Base-by-base conservation (phyloP, 2,888 invertebrate genomes). In the Lordiphosa andalusiaca region DNA sequence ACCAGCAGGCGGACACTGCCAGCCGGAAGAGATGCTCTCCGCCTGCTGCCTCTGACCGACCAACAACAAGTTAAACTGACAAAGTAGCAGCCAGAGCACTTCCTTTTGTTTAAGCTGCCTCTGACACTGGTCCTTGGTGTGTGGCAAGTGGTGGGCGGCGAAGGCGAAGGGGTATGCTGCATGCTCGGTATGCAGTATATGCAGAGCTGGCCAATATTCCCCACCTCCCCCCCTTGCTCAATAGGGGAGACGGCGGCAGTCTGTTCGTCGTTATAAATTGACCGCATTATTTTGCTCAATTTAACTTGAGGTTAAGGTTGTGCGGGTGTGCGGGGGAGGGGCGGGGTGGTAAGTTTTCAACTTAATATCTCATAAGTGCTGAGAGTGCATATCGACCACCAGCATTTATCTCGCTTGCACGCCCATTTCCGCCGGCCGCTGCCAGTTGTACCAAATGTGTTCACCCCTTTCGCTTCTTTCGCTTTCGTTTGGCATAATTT, bases 281-380 rank as follows among this genome's bases (percentile, higher is more conserved):
- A 85, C 85, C 85, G 81, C 84, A 83, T 78, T 83, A 83, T 83
- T 82, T 76, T 73, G 85, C 85, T 83, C 81, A 82, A 82, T 82
- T 82, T 83, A 81, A 81, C 84, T 61, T 63, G 72, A 70, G 66
- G 58, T 42, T 65, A 62, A 68, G 47, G 68, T 61, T 53, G 23
- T 33, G 47, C 21, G 16, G 6, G 12, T 6, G 36, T 37, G 10
- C 41, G 2, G 35, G 1, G 23, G 6, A 35, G 16, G n/a, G 9
- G 6, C 25, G 16, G n/a, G 9, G 37, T 1, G 66, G 30, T 69
- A 78, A 78, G 78, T 78, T 78, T 75, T 66, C 68, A 80, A 69
- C 69, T 80, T 78, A 78, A 80, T 82, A 80, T 73, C 78, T 78
- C 73, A 78, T 64, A 72, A 78, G 75, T 74, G 78, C 71, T 44